A percentile compares a stretch with the other conserved stretches of the same genome.
phyloP scores from a whole-genome alignment of 1,140 invertebrate genomes.

The Magallana ariakensis region DNA sequence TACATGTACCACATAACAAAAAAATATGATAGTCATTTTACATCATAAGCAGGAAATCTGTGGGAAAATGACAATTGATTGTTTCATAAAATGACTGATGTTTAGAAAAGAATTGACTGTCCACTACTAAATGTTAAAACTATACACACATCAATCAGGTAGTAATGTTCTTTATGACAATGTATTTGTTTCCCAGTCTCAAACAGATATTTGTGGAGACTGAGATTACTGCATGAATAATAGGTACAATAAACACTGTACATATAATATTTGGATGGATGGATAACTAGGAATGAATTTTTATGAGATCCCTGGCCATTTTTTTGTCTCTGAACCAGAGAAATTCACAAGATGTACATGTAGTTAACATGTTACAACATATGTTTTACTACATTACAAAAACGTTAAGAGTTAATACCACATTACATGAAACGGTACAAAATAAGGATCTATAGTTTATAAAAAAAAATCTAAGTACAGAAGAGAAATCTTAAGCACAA shows the following conservation, averaged over 20 bases:
- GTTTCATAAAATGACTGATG: not conserved
- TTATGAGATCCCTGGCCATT: not conserved
- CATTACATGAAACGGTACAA: constrained; percentile 23
- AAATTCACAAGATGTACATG: not conserved
- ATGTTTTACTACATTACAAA: constrained; percentile 15
- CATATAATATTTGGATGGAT: not conserved
- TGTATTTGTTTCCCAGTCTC: too few species aligned
- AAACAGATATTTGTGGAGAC: too few species aligned
- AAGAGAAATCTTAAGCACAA: constrained; percentile 25
- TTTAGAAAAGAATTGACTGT: not conserved
- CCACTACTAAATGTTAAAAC: not conserved
- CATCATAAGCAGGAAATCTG: constrained; percentile 1
- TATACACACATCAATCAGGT: too few species aligned
- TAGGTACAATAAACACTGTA: too few species aligned
- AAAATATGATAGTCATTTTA: constrained; percentile 47
- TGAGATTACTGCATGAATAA: too few species aligned
- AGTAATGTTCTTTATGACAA: too few species aligned
- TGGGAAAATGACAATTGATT: constrained; percentile 19
- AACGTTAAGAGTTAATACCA: constrained; percentile 4
- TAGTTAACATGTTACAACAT: constrained; percentile 1
- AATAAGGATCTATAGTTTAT: not conserved
- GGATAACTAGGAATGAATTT: constrained; percentile 24
- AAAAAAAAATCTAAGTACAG: constrained; percentile 30
- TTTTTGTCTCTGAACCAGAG: not conserved
- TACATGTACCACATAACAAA: constrained; percentile 52